Percentiles rank a stretch among this genome's conserved stretches.
Conservation (phyloP, 1,140 invertebrate species). For the Phymorhynchus buccinoides region DNA sequence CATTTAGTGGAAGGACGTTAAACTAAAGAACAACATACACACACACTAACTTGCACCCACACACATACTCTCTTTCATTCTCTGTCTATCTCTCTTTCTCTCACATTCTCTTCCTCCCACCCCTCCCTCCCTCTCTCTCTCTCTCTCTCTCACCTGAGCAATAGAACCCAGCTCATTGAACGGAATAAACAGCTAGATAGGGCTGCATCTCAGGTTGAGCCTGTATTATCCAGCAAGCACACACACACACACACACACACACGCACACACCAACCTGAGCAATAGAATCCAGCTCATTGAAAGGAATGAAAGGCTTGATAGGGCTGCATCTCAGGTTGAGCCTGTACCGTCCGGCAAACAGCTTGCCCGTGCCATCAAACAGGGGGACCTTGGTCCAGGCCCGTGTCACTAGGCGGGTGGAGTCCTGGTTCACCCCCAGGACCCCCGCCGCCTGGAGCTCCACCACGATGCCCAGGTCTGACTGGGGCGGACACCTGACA, state of each 20-base stretch:
- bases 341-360: slow-evolving; percentile 68
- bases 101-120: too few relatives aligned
- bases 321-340: slow-evolving; percentile 67
- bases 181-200: slow-evolving; percentile 50
- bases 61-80: too few relatives aligned
- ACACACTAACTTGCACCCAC: background rate
- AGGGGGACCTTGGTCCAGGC: slow-evolving; percentile 71
- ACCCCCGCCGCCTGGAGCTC: slow-evolving; percentile 68
- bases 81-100: too few relatives aligned
- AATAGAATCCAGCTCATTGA: slow-evolving; percentile 61
- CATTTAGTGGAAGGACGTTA: too few relatives aligned
- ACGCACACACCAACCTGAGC: slow-evolving; percentile 61
- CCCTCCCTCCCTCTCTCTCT: too few relatives aligned
- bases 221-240: slow-evolving; percentile 60
- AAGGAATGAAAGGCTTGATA: slow-evolving; percentile 67
- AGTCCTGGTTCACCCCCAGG: slow-evolving; percentile 62
- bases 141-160: slow-evolving; percentile 63
- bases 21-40: too few relatives aligned
- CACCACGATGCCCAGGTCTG: slow-evolving; percentile 68
- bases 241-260: background rate
- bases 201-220: slow-evolving; percentile 65
- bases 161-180: slow-evolving; percentile 61
- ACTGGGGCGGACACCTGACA: slow-evolving; percentile 68
- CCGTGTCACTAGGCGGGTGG: slow-evolving; percentile 63
- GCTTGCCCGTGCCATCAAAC: slow-evolving; percentile 64